A percentile compares a stretch with the other conserved stretches of the same genome.
Evolutionary conservation across 1,140 invertebrate genomes (phyloP).

Genomic region (Hyles vespertilio): DNA sequence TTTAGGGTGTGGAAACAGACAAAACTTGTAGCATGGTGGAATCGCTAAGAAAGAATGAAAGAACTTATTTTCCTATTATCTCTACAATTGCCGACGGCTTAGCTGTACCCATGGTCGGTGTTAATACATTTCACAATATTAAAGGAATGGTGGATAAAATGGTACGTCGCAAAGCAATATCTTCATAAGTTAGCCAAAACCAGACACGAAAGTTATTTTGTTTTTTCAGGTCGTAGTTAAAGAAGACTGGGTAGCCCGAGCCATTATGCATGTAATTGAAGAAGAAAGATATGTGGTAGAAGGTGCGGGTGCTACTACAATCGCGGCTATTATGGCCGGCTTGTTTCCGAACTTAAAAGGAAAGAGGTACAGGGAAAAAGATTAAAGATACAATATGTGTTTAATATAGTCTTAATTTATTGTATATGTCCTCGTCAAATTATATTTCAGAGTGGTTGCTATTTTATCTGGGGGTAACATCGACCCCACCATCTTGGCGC

Average conservation of each 20-base stretch:
- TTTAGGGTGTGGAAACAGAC: constrained; percentile 89
- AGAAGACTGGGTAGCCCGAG: constrained; percentile 92
- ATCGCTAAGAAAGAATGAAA: constrained; percentile 81
- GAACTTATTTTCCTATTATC: constrained; percentile 77
- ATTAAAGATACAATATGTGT: too few relatives aligned
- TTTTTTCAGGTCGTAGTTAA: constrained; percentile 79
- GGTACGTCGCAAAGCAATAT: constrained; percentile 52
- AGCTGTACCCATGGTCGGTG: constrained; percentile 87
- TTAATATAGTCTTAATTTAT: too few relatives aligned
- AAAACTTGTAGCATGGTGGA: constrained; percentile 84
- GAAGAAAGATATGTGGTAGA: constrained; percentile 95
- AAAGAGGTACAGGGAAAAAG: constrained; percentile 81
- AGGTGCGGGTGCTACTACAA: constrained; percentile 89
- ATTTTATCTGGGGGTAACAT: constrained; percentile 95
- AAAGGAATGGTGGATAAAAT: constrained; percentile 86
- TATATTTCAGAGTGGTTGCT: constrained; percentile 83
- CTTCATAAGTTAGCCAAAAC: too few relatives aligned
- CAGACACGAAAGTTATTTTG: neutral
- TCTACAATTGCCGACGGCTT: constrained; percentile 89
- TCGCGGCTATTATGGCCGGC: constrained; percentile 90
- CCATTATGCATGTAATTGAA: constrained; percentile 92
- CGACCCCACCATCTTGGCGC: constrained; percentile 91
- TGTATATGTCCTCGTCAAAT: neutral
- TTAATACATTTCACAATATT: constrained; percentile 87
- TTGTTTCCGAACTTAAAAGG: constrained; percentile 90